Evolutionary conservation across 2,113 vertebrate genomes (phyloP).

Genomic region (Azemiops feae): DNA sequence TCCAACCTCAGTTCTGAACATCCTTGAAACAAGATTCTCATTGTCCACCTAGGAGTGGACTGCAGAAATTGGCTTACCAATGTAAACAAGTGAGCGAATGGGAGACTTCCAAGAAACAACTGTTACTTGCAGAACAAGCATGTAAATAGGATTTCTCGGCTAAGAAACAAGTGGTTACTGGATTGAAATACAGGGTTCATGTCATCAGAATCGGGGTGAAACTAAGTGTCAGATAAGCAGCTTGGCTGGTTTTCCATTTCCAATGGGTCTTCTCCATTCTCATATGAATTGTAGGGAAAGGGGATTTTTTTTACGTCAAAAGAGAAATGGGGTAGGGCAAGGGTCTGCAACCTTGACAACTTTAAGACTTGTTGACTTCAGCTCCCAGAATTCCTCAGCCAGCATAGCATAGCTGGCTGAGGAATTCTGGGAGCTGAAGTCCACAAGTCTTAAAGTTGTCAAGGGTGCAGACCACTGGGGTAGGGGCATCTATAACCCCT

Average conservation of each 20-base stretch:
- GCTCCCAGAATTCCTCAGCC: no score
- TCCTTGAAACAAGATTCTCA: not conserved
- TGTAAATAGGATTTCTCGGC: not conserved
- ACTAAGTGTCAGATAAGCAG: not conserved
- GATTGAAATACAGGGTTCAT: not conserved
- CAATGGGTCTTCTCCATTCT: not conserved
- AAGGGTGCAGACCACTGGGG: no score
- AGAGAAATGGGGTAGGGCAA: not conserved
- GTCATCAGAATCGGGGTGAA: not conserved
- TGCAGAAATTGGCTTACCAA: not conserved
- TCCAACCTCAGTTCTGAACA: not conserved
- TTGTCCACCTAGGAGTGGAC: not conserved
- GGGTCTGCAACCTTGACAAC: no score
- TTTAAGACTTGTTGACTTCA: no score
- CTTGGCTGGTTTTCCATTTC: not conserved
- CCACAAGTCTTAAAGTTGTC: no score
- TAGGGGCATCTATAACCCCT: not conserved
- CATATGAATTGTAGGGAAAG: not conserved
- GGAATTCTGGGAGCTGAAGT: no score
- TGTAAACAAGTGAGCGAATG: not conserved
- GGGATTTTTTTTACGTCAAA: not conserved
- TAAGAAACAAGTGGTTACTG: not conserved
- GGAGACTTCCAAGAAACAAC: not conserved
- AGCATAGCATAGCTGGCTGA: no score
- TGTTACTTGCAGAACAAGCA: not conserved